These are phyloP conservation scores for Myrmecobius fasciatus DNA, from an alignment of 2,113 vertebrate genomes.

Conservation along the genomic window DNA sequence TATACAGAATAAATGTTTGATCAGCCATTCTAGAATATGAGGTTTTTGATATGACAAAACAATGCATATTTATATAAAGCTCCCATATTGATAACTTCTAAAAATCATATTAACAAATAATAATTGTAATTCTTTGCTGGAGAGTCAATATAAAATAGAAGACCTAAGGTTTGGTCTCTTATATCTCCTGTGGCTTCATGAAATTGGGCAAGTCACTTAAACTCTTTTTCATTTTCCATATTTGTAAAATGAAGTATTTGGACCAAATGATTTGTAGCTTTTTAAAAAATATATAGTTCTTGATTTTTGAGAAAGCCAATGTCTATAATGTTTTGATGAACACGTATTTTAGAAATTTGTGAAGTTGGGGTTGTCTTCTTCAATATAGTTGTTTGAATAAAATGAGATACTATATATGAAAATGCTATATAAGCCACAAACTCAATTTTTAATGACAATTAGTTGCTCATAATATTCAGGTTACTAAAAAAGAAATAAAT, in stretches of 20 bases:
- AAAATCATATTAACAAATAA: constrained; percentile 2
- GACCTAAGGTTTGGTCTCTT: not conserved
- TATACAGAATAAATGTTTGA: no score
- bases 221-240: not conserved
- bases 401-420: not conserved
- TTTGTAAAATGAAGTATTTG: constrained; percentile 12
- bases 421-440: not conserved
- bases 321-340: not conserved
- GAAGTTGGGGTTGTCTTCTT: not conserved
- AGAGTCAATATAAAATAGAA: not conserved
- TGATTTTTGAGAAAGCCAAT: constrained; percentile 14
- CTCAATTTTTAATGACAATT: no score
- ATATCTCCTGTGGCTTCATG: not conserved
- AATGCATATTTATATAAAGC: not conserved
- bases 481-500: no score
- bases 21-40: no score
- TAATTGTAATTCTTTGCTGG: not conserved
- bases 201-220: not conserved
- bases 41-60: not conserved
- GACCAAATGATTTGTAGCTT: not conserved
- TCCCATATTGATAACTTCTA: not conserved
- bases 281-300: not conserved
- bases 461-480: no score
- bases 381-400: not conserved
- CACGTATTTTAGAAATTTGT: not conserved